A percentile compares a stretch with the other conserved stretches of the same genome.
Evolutionary conservation across 2,888 invertebrate species (phyloP).

Genomic region (Pyralis farinalis): DNA sequence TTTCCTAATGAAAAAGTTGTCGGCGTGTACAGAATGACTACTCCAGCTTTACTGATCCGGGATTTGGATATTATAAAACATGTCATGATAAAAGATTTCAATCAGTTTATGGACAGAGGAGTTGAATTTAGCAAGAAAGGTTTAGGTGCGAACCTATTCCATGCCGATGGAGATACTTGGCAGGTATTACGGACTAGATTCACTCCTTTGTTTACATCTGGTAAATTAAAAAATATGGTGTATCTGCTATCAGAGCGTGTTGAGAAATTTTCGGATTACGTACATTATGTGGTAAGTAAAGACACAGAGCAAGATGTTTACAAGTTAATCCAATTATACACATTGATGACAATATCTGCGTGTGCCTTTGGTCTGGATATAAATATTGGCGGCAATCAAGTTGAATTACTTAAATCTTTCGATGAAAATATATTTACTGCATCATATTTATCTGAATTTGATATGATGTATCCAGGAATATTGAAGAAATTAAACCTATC

Average conservation of each 20-base stretch:
- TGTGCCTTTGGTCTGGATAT: constrained; percentile 43
- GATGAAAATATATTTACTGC: constrained; percentile 23
- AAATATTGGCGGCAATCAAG: constrained; percentile 19
- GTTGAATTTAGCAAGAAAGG: constrained; percentile 39
- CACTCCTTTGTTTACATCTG: constrained; percentile 50
- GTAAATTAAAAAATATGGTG: constrained; percentile 55
- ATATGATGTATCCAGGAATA: constrained; percentile 45
- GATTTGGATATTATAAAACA: constrained; percentile 48
- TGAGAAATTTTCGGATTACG: constrained; percentile 31
- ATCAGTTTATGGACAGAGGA: constrained; percentile 42
- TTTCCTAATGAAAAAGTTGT: constrained; percentile 46
- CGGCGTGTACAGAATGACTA: constrained; percentile 44
- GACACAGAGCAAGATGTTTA: constrained; percentile 31
- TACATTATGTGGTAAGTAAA: constrained; percentile 17
- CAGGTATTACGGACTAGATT: constrained; percentile 36
- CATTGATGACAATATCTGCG: constrained; percentile 36
- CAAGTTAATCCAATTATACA: constrained; percentile 33
- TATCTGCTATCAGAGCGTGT: constrained; percentile 36
- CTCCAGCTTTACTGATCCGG: constrained; percentile 38
- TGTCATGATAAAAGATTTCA: constrained; percentile 27
- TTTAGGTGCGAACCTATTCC: constrained; percentile 45
- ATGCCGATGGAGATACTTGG: constrained; percentile 47
- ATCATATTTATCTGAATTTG: constrained; percentile 25
- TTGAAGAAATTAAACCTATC: constrained; percentile 32
- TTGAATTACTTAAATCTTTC: constrained; percentile 6